Percentiles rank a stretch among this genome's conserved stretches.
Conservation (phyloP, 1,140 invertebrate species). For the Agraylea sexmaculata region DNA sequence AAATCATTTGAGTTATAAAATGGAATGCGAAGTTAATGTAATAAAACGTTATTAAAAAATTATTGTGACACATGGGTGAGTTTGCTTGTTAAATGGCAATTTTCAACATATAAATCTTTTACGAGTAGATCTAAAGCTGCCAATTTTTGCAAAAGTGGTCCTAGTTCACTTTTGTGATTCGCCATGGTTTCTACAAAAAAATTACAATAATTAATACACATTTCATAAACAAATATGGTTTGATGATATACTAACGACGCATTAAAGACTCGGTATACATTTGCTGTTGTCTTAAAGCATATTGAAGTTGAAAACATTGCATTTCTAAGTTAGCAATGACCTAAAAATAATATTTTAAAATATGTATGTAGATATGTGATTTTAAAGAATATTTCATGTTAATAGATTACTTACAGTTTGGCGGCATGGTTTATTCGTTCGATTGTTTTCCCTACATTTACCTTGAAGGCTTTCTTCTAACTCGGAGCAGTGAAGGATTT, state of each 20-base stretch:
- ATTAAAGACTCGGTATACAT: conserved; percentile 49
- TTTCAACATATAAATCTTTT: conserved; percentile 71
- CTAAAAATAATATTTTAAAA: conserved; percentile 17
- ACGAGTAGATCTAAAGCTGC: conserved; percentile 60
- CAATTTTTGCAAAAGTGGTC: conserved; percentile 53
- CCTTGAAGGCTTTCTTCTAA: conserved; percentile 19
- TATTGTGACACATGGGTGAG: conserved; percentile 11
- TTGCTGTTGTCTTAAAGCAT: conserved; percentile 50
- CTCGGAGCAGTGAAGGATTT: conserved; percentile 21
- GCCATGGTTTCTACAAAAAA: conserved; percentile 18
- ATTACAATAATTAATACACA: conserved; percentile 1
- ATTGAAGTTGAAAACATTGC: conserved; percentile 47
- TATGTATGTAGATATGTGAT: background rate
- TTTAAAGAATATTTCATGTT: background rate
- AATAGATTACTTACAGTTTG: no score
- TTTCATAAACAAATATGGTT: background rate
- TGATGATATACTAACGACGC: conserved; percentile 43
- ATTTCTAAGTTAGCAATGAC: conserved; percentile 41
- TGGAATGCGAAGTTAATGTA: conserved; percentile 1
- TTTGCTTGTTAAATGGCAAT: conserved; percentile 49
- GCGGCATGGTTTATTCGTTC: conserved; percentile 33
- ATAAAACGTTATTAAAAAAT: background rate
- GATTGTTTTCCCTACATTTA: conserved; percentile 19
- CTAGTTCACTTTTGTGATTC: conserved; percentile 45
- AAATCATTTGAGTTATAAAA: conserved; percentile 5